phyloP scores from a whole-genome alignment of 2,888 invertebrate genomes.

The Bombyx huttoni region DNA sequence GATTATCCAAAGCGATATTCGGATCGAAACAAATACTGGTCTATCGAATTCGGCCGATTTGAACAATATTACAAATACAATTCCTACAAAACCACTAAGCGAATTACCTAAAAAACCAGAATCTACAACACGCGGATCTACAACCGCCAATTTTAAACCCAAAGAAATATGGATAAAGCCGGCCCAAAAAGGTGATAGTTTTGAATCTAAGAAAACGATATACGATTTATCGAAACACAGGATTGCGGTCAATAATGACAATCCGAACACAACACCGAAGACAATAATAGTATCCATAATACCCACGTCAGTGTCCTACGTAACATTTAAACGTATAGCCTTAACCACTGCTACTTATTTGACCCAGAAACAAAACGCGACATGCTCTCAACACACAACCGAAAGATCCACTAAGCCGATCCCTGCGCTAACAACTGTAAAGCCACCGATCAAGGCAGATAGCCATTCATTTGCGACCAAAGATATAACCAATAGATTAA shows the following conservation, averaged over 20 bases:
- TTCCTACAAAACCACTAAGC: conserved; percentile 12
- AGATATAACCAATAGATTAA: conserved; percentile 6
- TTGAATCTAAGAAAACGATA: conserved; percentile 39
- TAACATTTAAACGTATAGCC: conserved; percentile 56
- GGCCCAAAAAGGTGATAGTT: conserved; percentile 62
- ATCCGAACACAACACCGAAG: conserved; percentile 45
- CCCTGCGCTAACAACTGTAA: conserved; percentile 13
- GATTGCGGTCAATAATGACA: conserved; percentile 23
- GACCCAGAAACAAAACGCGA: conserved; percentile 24
- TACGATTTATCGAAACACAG: conserved; percentile 32
- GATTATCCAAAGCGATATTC: no score
- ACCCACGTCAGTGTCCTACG: conserved; percentile 60
- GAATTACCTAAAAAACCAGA: conserved; percentile 37
- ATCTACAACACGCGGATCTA: conserved; percentile 30
- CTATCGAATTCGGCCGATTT: background rate
- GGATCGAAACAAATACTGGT: no score
- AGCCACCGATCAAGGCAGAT: conserved; percentile 19
- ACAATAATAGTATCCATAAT: conserved; percentile 65
- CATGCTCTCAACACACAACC: conserved; percentile 10
- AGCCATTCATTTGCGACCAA: conserved; percentile 12
- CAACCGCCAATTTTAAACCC: conserved; percentile 53
- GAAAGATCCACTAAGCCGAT: conserved; percentile 40
- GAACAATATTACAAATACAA: background rate
- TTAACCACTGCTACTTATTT: conserved; percentile 42
- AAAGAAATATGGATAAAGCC: conserved; percentile 67